Conservation (phyloP, 2,113 vertebrate genomes). For the Apodemus speciosus region DNA sequence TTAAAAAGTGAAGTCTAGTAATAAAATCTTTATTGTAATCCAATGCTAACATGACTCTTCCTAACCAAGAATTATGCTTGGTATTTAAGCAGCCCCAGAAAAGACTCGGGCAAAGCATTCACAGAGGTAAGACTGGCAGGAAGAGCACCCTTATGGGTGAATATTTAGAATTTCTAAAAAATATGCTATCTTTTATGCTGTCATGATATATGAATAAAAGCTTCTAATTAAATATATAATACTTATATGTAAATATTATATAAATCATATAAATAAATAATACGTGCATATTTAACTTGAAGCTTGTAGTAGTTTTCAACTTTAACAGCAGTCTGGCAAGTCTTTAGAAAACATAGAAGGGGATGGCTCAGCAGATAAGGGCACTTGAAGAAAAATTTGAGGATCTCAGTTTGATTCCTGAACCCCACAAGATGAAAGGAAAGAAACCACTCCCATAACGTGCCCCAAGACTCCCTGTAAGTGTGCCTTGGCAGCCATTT, state of each 20-base stretch:
- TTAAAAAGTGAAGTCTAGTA: constrained; percentile 69
- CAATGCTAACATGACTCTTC: constrained; percentile 73
- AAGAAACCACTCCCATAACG: neutral
- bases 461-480: neutral
- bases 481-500: neutral
- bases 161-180: constrained; percentile 53
- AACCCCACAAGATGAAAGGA: neutral
- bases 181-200: constrained; percentile 1
- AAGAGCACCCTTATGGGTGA: neutral
- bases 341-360: neutral
- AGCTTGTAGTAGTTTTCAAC: constrained; percentile 38
- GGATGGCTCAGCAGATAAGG: too few relatives aligned
- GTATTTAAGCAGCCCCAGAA: constrained; percentile 65
- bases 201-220: neutral
- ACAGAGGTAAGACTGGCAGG: neutral
- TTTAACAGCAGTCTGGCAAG: neutral
- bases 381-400: neutral
- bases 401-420: neutral
- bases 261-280: neutral
- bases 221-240: neutral
- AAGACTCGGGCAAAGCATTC: constrained; percentile 57
- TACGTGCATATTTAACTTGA: neutral
- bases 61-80: constrained; percentile 76
- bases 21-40: constrained; percentile 78
- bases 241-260: neutral